These are phyloP conservation scores for Ophiodon elongatus DNA, from an alignment of 2,113 vertebrate species.

Conservation along the genomic window DNA sequence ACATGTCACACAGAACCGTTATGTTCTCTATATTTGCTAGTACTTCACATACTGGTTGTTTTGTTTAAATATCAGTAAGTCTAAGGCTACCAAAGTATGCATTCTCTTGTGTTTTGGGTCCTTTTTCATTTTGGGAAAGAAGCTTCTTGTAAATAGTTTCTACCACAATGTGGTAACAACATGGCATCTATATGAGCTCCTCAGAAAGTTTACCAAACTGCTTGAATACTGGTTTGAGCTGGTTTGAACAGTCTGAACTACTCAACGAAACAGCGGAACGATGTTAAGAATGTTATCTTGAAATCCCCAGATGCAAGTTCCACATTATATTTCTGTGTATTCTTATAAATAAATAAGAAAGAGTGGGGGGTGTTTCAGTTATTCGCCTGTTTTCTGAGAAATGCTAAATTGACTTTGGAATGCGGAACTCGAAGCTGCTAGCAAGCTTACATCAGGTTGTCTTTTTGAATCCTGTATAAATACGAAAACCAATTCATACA, in stretches of 20 bases:
- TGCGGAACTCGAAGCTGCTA: background rate
- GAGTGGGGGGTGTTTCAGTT: background rate
- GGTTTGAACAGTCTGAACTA: too few species aligned
- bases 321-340: conserved; percentile 5
- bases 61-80: background rate
- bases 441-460: background rate
- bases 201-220: background rate
- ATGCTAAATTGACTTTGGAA: background rate
- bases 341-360: background rate
- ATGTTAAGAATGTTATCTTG: background rate
- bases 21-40: background rate
- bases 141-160: background rate
- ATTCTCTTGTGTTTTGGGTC: background rate
- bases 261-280: too few species aligned
- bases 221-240: too few species aligned
- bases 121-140: background rate
- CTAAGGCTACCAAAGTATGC: background rate
- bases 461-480: background rate
- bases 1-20: too few species aligned
- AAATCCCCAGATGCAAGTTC: conserved; percentile 7
- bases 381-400: background rate
- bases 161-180: background rate
- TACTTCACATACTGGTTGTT: background rate
- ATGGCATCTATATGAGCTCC: background rate
- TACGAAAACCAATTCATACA: background rate